These are phyloP conservation scores for Eurystomus glaucurus DNA, from an alignment of 2,797 vertebrate genomes.

Conservation along the genomic window DNA sequence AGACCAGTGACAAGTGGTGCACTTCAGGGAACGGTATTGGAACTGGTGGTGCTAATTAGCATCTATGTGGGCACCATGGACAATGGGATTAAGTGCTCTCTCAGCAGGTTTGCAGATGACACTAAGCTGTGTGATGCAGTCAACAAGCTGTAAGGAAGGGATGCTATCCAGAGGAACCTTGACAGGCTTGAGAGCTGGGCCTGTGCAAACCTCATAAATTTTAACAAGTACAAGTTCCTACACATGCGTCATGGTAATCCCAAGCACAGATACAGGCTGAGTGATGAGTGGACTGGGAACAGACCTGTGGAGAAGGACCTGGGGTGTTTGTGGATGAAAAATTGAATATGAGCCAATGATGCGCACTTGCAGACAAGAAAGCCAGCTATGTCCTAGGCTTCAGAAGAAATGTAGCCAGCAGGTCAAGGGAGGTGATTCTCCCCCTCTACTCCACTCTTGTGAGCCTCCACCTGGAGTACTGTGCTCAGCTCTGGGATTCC, in stretches of 20 bases:
- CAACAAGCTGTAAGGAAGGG: background rate
- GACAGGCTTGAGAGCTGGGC: background rate
- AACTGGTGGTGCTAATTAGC: background rate
- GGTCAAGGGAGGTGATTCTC: background rate
- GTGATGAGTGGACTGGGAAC: background rate
- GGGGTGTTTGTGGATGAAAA: background rate
- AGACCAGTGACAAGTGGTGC: background rate
- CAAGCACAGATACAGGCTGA: background rate
- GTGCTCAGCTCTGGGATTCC: background rate
- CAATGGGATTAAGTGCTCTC: background rate
- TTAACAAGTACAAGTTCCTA: background rate
- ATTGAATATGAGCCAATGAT: background rate
- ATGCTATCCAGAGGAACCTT: background rate
- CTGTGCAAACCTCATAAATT: background rate
- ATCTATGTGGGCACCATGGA: background rate
- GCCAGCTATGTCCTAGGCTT: background rate
- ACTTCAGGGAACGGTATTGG: background rate
- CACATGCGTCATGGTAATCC: background rate
- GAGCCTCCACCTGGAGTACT: background rate
- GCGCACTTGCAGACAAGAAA: background rate
- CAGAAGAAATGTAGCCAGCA: background rate
- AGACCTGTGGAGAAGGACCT: background rate
- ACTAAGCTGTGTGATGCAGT: background rate
- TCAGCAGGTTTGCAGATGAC: background rate
- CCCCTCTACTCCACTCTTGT: background rate